These are phyloP conservation scores for Melanchra persicariae DNA, from an alignment of 2,888 invertebrate species.

Conservation along the genomic window DNA sequence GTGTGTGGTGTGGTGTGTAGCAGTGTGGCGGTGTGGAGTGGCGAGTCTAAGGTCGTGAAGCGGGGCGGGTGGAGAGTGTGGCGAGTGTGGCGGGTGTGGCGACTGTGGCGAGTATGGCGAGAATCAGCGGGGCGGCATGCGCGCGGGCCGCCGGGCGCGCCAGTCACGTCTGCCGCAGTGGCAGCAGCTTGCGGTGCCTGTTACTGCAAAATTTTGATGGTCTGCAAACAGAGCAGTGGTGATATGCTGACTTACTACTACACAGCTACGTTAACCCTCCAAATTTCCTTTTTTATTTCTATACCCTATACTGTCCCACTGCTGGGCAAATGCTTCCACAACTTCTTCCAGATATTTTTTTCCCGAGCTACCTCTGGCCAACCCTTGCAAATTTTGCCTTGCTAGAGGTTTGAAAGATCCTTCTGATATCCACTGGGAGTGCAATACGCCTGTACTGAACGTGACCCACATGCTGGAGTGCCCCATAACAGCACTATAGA, in stretches of 20 bases:
- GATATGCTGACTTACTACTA: slow-evolving; percentile 45
- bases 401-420: neutral
- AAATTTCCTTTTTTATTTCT: too few species aligned
- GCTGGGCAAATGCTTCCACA: too few species aligned
- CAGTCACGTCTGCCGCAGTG: slow-evolving; percentile 99
- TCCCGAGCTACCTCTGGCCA: too few species aligned
- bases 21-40: slow-evolving; percentile 9
- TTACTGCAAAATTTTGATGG: slow-evolving; percentile 97
- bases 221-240: slow-evolving; percentile 71
- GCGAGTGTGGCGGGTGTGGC: too few species aligned
- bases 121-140: slow-evolving; percentile 74
- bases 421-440: neutral
- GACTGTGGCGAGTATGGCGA: too few species aligned
- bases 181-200: slow-evolving; percentile 99
- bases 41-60: slow-evolving; percentile 39
- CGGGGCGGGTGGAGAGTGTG: slow-evolving; percentile 52
- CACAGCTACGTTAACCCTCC: neutral
- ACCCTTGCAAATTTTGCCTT: too few species aligned
- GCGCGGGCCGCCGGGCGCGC: slow-evolving; percentile 85
- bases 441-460: neutral
- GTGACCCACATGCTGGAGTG: neutral
- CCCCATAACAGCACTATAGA: neutral
- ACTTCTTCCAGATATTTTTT: too few species aligned
- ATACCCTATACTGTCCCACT: neutral
- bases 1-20: slow-evolving; percentile 17